These are phyloP conservation scores for Cryptotis parvus DNA, from an alignment of 2,113 vertebrate genomes.

Conservation along the genomic window DNA sequence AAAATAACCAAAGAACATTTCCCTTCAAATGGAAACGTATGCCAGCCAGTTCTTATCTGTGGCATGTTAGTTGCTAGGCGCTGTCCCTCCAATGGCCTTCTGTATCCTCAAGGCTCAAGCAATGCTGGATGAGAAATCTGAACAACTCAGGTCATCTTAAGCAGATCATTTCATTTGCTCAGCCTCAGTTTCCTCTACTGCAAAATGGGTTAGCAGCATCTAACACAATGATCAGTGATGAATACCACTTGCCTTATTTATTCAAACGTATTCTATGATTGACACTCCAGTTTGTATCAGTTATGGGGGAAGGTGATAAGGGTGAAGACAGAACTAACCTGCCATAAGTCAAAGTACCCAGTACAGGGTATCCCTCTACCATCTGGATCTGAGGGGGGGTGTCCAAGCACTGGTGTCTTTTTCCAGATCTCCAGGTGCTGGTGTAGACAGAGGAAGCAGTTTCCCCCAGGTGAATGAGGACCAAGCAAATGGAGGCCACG, in stretches of 20 bases:
- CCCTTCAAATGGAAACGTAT: neutral
- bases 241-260: neutral
- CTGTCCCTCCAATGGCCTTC: neutral
- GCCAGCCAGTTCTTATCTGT: neutral
- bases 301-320: neutral
- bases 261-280: neutral
- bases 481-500: neutral
- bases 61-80: neutral
- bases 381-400: neutral
- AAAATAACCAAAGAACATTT: neutral
- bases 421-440: neutral
- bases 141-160: neutral
- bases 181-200: neutral
- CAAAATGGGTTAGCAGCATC: neutral
- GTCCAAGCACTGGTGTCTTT: neutral
- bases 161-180: neutral
- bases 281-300: too few species aligned
- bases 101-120: neutral
- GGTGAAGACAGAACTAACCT: neutral
- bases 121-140: neutral
- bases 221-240: neutral
- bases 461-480: neutral
- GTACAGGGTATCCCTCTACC: neutral
- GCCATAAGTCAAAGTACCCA: neutral
- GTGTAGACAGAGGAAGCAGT: neutral